Base-by-base conservation (phyloP, 2,888 invertebrate species). In the Ecliptopera silaceata region DNA sequence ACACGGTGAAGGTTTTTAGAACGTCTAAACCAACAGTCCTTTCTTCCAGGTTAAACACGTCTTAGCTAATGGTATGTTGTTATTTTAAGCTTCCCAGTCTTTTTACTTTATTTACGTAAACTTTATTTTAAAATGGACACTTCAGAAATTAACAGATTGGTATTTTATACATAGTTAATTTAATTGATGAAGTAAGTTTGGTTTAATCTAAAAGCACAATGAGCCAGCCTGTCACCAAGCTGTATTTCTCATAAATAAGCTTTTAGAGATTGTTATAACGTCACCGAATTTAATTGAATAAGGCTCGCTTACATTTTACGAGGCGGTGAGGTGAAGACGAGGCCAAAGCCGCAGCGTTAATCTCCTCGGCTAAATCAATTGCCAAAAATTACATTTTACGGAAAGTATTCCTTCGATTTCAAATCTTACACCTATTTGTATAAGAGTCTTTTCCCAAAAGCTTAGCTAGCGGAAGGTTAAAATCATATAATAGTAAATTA, bases 271-370 rank as follows among this genome's bases (percentile, higher is more conserved):
- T 83, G 88, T 86, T 86, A 86, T 88, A 86, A 88, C 86, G 84
- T 84, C 83, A 81, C 84, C 79, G 75, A 84, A 84, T 90, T 89
- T 88, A 90, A 91, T 90, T 86, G 86, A 90, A 90, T 89, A 87
- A 87, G 84, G 83, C 76, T 88, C 86, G 89, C 84, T 88, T 85
- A 89, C 86, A 88, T 87, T 89, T 90, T 84, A 87, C 82, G 86
- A 83, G 81, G 77, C 77, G 78, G 74, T 78, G 78, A 75, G 73
- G 65, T 64, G 56, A 72, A 71, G 72, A 71, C 73, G 74, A 36
- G 69, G 74, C 70, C 77, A 81, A 88, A 86, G 80, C 82, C 85
- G 70, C 79, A 77, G 79, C 80, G 84, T 88, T 89, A 88, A 90
- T 88, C 88, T 86, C 72, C 74, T 70, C 72, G 75, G 79, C 82